Base-by-base conservation (phyloP, 2,113 vertebrate species). In the Piaya cayana region DNA sequence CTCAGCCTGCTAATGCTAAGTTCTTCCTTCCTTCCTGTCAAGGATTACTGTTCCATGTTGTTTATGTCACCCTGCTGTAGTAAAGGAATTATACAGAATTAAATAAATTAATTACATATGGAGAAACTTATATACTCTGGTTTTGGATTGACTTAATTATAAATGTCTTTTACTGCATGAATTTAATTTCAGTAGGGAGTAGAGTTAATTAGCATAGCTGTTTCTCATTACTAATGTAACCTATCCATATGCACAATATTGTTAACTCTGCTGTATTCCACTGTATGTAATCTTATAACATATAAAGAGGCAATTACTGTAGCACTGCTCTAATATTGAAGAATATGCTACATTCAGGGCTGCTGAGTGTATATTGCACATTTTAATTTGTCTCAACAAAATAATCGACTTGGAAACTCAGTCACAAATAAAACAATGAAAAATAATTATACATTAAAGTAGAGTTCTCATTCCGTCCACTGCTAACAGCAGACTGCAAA, bases 301-400 rank as follows among this genome's bases (percentile, higher is more conserved):
- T 91, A 96, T 75, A 95, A 92, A 94, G 58, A 94, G 34, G 32
- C 34, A 59, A 83, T 86, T 86, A 88, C 47, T 69, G 47, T 34
- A 68, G 52, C 6, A 13, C 47, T 74, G 19, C 69, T 83, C 64
- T 74, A 36, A 55, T 90, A 70, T 63, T 81, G 55, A 86, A 56
- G 50, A 77, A 74, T 52, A 70, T 15, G 13, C 13, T 92, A 8
- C 16, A 29, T 93, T 78, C 26, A 56, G 77, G n/a, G 56, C 53
- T 90, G 56, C 56, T 71, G 52, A 63, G 53, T n/a, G 26, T 26
- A 19, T 71, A 11, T n/a, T 68, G 32, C 23, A 76, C 27, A 49
- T 8, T 83, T 90, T 12, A 15, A 16, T 60, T 90, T 81, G 34
- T 55, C n/a, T 75, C 50, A 75, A 71, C 12, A 56, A 39, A 39